Conservation (phyloP, 1,140 invertebrate genomes). For the Agrypnia vestita region DNA sequence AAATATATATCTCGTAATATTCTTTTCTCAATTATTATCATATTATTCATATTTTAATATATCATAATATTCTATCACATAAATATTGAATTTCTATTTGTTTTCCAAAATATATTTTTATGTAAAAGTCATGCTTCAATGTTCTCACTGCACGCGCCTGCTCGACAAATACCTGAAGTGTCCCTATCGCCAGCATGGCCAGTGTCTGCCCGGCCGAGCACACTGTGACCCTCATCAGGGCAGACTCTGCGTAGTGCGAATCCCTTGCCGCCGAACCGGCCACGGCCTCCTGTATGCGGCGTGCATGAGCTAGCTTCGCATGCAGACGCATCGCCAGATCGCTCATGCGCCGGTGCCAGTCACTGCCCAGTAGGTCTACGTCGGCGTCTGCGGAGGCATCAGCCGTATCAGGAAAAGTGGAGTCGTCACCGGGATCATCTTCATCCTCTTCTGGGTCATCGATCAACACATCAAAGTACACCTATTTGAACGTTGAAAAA, state of each 20-base stretch:
- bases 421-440: conserved; percentile 72
- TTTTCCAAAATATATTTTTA: no score
- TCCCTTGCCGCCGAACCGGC: conserved; percentile 84
- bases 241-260: conserved; percentile 85
- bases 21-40: no score
- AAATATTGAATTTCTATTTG: no score
- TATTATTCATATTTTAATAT: no score
- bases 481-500: conserved; percentile 63
- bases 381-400: conserved; percentile 8
- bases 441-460: conserved; percentile 76
- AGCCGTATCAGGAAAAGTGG: conserved; percentile 62
- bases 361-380: conserved; percentile 7
- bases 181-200: conserved; percentile 81
- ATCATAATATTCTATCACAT: no score
- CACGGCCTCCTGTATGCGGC: conserved; percentile 81
- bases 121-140: no score
- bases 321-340: conserved; percentile 64
- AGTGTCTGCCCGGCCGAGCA: conserved; percentile 82
- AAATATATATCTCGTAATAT: no score
- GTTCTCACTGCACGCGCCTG: no score
- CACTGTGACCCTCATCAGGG: conserved; percentile 81
- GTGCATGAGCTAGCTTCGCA: conserved; percentile 72
- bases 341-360: conserved; percentile 64
- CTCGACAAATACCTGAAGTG: conserved; percentile 64
- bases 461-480: conserved; percentile 85